Evolutionary conservation across 2,113 vertebrate species (phyloP).

Genomic region (Varanus komodoensis): DNA sequence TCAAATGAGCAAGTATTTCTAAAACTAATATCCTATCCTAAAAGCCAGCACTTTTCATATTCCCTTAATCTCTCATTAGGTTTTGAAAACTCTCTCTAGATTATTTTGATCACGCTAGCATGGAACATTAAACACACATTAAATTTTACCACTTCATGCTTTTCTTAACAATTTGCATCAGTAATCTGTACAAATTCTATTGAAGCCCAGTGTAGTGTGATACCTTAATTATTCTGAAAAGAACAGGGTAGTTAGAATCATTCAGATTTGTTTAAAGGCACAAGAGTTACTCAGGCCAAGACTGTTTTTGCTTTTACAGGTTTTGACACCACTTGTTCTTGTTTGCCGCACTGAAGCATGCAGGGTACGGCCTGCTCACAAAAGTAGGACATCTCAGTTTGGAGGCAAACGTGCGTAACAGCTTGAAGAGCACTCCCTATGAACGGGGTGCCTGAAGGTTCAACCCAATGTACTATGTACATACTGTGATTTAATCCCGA

Average conservation of each 20-base stretch:
- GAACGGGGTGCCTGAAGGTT: neutral
- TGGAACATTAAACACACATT: conserved; percentile 20
- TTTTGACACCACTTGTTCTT: conserved; percentile 1
- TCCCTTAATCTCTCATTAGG: neutral
- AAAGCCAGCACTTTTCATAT: neutral
- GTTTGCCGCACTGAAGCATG: neutral
- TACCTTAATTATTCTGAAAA: neutral
- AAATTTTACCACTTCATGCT: conserved; percentile 19
- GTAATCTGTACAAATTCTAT: conserved; percentile 12
- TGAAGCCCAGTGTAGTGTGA: neutral
- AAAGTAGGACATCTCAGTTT: neutral
- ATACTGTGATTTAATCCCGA: neutral
- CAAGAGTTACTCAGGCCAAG: neutral
- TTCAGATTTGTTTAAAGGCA: neutral
- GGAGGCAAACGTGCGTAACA: neutral
- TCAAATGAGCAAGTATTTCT: neutral
- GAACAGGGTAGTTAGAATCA: neutral
- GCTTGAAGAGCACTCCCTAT: neutral
- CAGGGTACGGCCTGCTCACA: neutral
- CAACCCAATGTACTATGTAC: neutral
- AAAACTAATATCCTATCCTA: neutral
- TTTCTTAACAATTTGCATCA: conserved; percentile 12
- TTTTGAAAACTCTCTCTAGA: conserved; percentile 3
- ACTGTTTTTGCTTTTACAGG: neutral
- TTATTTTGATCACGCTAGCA: neutral